Conservation (phyloP, 2,797 vertebrate species). For the Myotis pilosus region DNA sequence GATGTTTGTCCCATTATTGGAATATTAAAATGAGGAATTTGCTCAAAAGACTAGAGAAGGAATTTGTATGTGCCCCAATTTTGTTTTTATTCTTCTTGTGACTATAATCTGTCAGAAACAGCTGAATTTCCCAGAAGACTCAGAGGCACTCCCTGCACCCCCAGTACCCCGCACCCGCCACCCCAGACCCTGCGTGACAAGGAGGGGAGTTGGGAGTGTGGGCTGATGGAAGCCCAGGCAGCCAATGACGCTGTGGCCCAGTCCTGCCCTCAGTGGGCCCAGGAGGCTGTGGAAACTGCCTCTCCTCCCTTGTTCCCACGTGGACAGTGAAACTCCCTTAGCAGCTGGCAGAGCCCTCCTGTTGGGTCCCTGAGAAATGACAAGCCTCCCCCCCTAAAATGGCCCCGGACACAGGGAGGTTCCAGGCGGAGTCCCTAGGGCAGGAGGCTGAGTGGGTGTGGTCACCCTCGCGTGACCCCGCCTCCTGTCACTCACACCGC, state of each 20-base stretch:
- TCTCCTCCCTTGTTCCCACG: not conserved
- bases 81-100: not conserved
- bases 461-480: too few species aligned
- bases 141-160: not conserved
- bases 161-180: too few species aligned
- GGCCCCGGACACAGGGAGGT: not conserved
- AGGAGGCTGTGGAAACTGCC: not conserved
- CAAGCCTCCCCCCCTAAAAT: not conserved
- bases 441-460: not conserved
- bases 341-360: not conserved
- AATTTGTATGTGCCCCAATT: not conserved
- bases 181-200: not conserved
- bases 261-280: not conserved
- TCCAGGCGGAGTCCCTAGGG: not conserved
- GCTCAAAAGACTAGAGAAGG: not conserved
- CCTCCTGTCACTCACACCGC: not conserved
- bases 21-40: not conserved
- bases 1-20: not conserved
- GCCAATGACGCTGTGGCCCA: not conserved
- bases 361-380: not conserved
- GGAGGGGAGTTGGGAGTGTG: not conserved
- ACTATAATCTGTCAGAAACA: not conserved
- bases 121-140: not conserved
- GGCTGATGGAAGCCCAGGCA: not conserved
- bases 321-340: not conserved